Evolutionary conservation across 2,888 invertebrate species (phyloP), one percentile per base, ranked within the genome.

Genomic region (Neoaliturus tenellus): DNA sequence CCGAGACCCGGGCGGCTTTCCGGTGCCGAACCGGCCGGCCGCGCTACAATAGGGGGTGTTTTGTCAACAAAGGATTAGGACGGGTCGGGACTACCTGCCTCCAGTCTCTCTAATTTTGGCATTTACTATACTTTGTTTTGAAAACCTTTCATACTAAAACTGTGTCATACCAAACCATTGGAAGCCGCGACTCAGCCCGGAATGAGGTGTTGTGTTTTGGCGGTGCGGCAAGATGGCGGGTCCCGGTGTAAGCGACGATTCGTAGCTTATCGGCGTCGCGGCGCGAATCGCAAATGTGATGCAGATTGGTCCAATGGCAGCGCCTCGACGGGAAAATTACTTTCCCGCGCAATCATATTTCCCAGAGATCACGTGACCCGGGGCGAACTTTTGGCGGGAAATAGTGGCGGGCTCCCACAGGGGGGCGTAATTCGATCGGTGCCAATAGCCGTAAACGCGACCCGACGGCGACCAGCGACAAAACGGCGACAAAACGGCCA

Each of bases 281-380:
- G 55, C 33, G 31, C 78, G 55, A 78, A 78, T 78, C 78, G 33
- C 78, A 78, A 78, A 78, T 78, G 78, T 35, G 78, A 78, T 78
- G 78, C 78, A 78, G 78, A 78, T 78, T 55, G 78, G 51, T n/a
- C 51, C 78, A 78, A 78, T 78, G 78, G 78, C 78, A 35, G 33
- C 55, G 48, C 20, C 28, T 20, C 55, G 78, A n/a, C 33, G 78
- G 31, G 78, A 35, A 78, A 78, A 78, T 78, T 78, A 48, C 78
- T 78, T 78, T 78, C 78, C 78, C 78, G 78, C 55, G 78, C 78
- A 78, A 78, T 78, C 78, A 78, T 78, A 78, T 78, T 78, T 78
- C 78, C 78, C 55, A 78, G 55, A 23, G 78, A 51, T 23, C 55
- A 78, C 55, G 78, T 78, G 78, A 78, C 78, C 78, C 78, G 73